Evolutionary conservation across 2,888 invertebrate genomes (phyloP).

Genomic region (Tetanocera ferruginea): DNA sequence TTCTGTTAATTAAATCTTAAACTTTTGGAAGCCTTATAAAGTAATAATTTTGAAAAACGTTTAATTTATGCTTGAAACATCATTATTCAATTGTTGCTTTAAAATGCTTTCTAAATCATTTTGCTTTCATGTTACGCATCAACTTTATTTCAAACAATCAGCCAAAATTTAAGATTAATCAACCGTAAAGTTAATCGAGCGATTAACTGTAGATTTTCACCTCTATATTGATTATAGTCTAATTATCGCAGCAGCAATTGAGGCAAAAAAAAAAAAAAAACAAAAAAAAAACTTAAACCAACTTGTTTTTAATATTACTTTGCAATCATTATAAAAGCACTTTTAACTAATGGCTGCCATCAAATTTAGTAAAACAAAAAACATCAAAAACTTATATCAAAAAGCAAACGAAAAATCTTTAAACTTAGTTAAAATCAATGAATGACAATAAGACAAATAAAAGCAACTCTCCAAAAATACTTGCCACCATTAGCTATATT

Average conservation of each 20-base stretch:
- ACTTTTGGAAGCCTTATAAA: too few relatives aligned
- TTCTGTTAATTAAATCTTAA: too few relatives aligned
- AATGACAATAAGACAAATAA: background rate
- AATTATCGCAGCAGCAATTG: background rate
- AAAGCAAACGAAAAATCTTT: background rate
- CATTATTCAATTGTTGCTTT: background rate
- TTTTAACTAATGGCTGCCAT: background rate
- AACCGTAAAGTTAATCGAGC: constrained; percentile 12
- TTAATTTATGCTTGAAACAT: too few relatives aligned
- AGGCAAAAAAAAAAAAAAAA: background rate
- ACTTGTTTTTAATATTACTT: background rate
- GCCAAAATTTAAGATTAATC: constrained; percentile 1
- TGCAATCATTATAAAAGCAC: background rate
- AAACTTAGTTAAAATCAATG: background rate
- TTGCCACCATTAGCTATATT: background rate
- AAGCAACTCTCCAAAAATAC: background rate
- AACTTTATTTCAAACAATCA: background rate
- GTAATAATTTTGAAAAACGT: too few relatives aligned
- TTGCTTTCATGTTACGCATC: background rate
- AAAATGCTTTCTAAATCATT: background rate
- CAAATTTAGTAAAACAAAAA: background rate
- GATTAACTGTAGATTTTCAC: constrained; percentile 23
- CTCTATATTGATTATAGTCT: constrained; percentile 5
- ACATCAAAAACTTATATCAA: background rate
- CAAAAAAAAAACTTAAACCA: background rate